Conservation (phyloP, 2,888 invertebrate species). For the Ferrisia virgata region DNA sequence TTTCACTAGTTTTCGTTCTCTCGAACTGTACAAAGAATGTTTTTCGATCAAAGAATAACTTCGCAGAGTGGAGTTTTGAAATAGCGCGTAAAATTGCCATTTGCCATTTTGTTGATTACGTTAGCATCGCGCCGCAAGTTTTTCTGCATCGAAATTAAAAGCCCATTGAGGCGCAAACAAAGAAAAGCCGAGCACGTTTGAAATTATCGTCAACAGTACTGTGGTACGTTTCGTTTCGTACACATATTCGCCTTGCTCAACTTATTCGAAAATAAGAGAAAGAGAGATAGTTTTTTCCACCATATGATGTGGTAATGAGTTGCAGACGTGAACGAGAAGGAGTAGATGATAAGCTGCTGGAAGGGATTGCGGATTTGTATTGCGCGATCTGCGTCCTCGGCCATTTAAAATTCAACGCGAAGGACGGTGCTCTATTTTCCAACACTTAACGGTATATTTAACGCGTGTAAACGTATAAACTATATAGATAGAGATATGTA, state of each 20-base stretch:
- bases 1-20: background rate
- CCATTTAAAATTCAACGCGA: background rate
- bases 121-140: background rate
- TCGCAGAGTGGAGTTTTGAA: background rate
- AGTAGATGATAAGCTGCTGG: too few relatives aligned
- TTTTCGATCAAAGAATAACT: background rate
- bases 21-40: background rate
- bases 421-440: background rate
- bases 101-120: slow-evolving; percentile 1
- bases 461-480: background rate
- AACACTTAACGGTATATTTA: slow-evolving; percentile 10
- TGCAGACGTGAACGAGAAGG: background rate
- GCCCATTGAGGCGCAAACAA: background rate
- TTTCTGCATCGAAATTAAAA: background rate
- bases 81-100: background rate
- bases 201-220: background rate
- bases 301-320: too few relatives aligned
- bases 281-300: background rate
- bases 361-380: too few relatives aligned
- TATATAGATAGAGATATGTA: too few relatives aligned
- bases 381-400: background rate
- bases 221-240: too few relatives aligned
- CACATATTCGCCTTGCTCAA: too few relatives aligned
- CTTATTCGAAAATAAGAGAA: too few relatives aligned
- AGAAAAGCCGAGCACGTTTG: background rate